Evolutionary conservation across 2,113 vertebrate species (phyloP).

Genomic region (Hypocryptadius cinnamomeus): DNA sequence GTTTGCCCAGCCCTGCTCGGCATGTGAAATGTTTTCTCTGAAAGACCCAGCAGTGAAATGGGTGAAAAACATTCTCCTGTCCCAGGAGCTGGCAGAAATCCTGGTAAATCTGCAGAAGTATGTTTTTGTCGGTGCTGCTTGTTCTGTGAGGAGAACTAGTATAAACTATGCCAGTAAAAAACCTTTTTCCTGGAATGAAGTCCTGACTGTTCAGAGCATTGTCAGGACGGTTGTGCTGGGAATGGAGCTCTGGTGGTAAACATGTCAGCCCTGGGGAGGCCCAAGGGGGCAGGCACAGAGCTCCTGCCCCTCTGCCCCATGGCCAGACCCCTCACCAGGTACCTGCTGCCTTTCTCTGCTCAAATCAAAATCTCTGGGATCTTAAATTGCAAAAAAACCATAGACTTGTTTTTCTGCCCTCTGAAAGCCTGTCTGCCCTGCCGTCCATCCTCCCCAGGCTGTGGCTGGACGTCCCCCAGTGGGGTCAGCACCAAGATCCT

Average conservation of each 20-base stretch:
- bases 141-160: background rate
- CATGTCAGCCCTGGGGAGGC: background rate
- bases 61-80: constrained; percentile 43
- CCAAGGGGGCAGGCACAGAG: rapidly evolving
- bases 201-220: constrained; percentile 12
- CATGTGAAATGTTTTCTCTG: constrained; percentile 25
- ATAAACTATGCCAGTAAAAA: constrained; percentile 22
- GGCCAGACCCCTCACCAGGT: background rate
- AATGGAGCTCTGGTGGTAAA: background rate
- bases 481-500: background rate
- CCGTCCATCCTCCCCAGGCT: background rate
- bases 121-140: constrained; percentile 46
- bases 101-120: constrained; percentile 39
- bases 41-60: background rate
- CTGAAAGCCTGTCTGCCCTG: background rate
- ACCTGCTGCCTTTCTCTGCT: background rate
- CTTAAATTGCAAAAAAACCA: background rate
- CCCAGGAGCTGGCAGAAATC: constrained; percentile 48
- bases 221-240: background rate
- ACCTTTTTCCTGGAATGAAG: constrained; percentile 47
- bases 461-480: background rate
- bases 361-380: rapidly evolving
- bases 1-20: constrained; percentile 8
- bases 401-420: rapidly evolving
- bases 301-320: background rate